Percentiles rank a stretch among this genome's conserved stretches.
phyloP scores from a whole-genome alignment of 2,888 invertebrate species.

The Thymelicus sylvestris region DNA sequence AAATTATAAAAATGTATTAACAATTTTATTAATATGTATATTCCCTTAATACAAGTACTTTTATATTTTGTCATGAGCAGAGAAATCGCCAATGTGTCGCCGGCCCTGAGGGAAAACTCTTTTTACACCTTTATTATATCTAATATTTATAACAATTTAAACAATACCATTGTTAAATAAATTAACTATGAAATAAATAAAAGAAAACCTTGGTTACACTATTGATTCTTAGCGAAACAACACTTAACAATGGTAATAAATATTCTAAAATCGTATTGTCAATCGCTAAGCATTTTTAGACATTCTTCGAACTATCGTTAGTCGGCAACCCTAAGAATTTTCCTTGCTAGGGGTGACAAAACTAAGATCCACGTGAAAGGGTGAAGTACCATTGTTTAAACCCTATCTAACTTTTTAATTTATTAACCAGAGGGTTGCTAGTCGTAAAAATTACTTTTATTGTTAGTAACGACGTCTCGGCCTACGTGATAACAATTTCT shows the following conservation, averaged over 20 bases:
- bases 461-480: slow-evolving; percentile 82
- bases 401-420: slow-evolving; percentile 81
- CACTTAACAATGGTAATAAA: no score
- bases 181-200: background rate
- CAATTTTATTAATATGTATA: no score
- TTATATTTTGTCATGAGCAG: no score
- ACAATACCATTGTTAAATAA: background rate
- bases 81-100: no score
- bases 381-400: slow-evolving; percentile 79
- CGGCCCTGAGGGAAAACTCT: no score
- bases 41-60: no score
- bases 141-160: no score
- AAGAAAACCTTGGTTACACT: no score
- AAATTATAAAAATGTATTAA: no score
- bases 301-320: background rate
- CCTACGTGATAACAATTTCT: slow-evolving; percentile 83
- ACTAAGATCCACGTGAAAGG: slow-evolving; percentile 72
- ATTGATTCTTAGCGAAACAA: no score
- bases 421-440: slow-evolving; percentile 79
- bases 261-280: background rate
- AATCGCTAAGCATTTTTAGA: background rate
- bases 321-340: slow-evolving; percentile 47
- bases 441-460: slow-evolving; percentile 85
- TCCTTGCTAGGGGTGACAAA: slow-evolving; percentile 62
- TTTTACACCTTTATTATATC: no score